Evolutionary conservation across 1,140 invertebrate species (phyloP).

Genomic region (Eciton burchellii): DNA sequence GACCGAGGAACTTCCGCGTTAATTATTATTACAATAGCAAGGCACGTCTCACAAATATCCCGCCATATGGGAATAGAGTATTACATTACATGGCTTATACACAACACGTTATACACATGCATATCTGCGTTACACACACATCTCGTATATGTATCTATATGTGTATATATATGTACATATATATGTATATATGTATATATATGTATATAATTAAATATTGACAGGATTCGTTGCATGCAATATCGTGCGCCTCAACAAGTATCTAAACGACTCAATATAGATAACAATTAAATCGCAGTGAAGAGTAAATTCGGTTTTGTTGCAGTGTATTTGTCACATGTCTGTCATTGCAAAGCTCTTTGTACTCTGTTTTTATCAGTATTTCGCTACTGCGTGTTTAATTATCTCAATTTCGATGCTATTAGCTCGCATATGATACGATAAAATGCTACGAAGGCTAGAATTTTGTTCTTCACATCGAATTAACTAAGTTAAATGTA

Average conservation of each 20-base stretch:
- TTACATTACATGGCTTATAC: neutral
- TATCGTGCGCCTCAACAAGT: slow-evolving; percentile 2
- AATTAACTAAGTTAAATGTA: neutral
- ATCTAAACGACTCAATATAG: neutral
- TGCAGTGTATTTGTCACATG: neutral
- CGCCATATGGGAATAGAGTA: neutral
- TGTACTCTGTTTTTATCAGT: neutral
- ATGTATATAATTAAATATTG: slow-evolving; percentile 2
- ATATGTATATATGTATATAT: neutral
- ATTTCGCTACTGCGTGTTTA: neutral
- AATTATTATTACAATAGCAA: slow-evolving; percentile 20
- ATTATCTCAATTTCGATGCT: neutral
- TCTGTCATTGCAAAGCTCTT: slow-evolving; percentile 5
- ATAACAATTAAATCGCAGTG: neutral
- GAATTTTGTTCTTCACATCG: too few relatives aligned
- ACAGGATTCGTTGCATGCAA: slow-evolving; percentile 19
- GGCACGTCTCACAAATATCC: neutral
- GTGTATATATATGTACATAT: neutral
- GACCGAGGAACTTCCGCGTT: neutral
- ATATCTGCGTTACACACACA: neutral
- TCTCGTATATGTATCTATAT: neutral
- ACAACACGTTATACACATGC: neutral
- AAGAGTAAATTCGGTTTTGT: slow-evolving; percentile 36
- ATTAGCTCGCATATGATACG: neutral
- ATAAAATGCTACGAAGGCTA: too few relatives aligned